phyloP scores from a whole-genome alignment of 2,888 invertebrate genomes.

The Pterostichus madidus region DNA sequence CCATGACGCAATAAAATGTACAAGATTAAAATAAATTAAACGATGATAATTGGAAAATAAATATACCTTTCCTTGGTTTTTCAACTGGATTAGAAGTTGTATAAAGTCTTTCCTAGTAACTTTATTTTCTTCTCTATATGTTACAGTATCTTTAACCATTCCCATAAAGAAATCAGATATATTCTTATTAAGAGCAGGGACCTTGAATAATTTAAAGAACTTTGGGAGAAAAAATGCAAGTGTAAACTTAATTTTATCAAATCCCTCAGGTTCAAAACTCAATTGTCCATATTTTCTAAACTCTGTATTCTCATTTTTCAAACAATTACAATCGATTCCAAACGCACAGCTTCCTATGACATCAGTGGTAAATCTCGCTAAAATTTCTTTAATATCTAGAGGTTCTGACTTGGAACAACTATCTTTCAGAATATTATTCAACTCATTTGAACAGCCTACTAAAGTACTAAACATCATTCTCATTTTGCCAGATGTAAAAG shows the following conservation, averaged over 20 bases:
- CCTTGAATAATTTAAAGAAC: neutral
- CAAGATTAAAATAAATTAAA: too few relatives aligned
- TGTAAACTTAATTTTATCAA: constrained; percentile 26
- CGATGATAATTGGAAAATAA: too few relatives aligned
- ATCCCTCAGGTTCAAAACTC: constrained; percentile 65
- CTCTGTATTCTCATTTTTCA: constrained; percentile 67
- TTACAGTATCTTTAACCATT: constrained; percentile 68
- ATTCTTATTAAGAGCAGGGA: neutral
- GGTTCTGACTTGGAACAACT: constrained; percentile 31
- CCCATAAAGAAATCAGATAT: constrained; percentile 68
- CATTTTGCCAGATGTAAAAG: constrained; percentile 77
- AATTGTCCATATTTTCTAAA: constrained; percentile 64
- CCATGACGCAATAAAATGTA: too few relatives aligned
- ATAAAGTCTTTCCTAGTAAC: constrained; percentile 79
- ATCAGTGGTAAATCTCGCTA: constrained; percentile 38
- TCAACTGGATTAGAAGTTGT: constrained; percentile 79
- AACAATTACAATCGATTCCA: constrained; percentile 68
- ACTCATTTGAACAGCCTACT: constrained; percentile 46
- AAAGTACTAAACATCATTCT: constrained; percentile 61
- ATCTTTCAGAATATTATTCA: constrained; percentile 46
- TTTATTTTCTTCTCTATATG: constrained; percentile 68
- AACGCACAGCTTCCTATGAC: constrained; percentile 65
- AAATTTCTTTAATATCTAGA: constrained; percentile 53
- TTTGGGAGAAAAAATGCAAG: neutral
- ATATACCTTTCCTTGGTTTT: constrained; percentile 72